Conservation (phyloP, 1,140 invertebrate genomes). For the Megalopta genalis region DNA sequence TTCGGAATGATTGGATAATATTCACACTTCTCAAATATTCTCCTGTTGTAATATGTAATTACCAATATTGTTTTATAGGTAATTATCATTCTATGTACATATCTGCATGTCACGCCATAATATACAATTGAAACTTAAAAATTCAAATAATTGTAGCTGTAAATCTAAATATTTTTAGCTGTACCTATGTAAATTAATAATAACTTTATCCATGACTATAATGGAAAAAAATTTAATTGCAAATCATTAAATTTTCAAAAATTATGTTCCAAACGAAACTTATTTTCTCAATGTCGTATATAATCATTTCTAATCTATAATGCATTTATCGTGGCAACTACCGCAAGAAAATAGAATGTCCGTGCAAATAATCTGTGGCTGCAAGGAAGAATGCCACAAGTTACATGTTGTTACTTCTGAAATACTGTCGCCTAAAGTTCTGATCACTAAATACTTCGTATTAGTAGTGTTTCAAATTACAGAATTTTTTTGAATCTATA, state of each 20-base stretch:
- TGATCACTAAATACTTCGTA: no score
- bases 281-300: neutral
- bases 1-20: constrained; percentile 16
- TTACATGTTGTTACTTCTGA: no score
- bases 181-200: constrained; percentile 12
- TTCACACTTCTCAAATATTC: constrained; percentile 18
- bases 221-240: neutral
- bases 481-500: no score
- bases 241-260: neutral
- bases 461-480: no score
- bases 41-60: constrained; percentile 29
- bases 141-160: constrained; percentile 26
- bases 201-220: neutral
- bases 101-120: constrained; percentile 30
- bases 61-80: constrained; percentile 15
- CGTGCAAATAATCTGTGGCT: neutral
- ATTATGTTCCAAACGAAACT: constrained; percentile 9
- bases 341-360: neutral
- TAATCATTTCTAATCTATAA: neutral
- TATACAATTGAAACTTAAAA: constrained; percentile 22
- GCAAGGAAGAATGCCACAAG: no score
- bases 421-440: no score
- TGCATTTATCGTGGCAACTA: constrained; percentile 36
- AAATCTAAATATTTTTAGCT: constrained; percentile 35
- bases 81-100: constrained; percentile 28